Base-by-base conservation (phyloP, 2,888 invertebrate species). In the Tenthredo amoena region DNA sequence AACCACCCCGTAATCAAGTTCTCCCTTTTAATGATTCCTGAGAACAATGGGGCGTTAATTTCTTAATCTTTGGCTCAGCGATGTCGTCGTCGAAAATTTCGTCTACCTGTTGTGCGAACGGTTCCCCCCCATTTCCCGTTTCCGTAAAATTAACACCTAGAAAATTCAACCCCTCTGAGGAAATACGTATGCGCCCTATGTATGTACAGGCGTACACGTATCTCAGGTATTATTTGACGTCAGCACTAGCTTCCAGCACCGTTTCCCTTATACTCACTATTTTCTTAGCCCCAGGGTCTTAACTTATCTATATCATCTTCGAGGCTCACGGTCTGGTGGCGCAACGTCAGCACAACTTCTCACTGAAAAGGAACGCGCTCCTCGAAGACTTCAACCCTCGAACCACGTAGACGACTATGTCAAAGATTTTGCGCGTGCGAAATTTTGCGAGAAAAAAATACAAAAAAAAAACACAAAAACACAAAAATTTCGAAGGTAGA, bases 301-400 rank as follows among this genome's bases (percentile, higher is more conserved):
- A 21, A 47, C 84, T 68, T 85, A 85, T 81, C 76, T 85, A 76
- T 81, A 37, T 68, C 40, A 85, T 85, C 85, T 79, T 40, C 81
- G 18, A 62, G 62, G 21, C 81, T 47, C 55, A 47, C 77, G 18
- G 18, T 47, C 31, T 55, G 15, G 12, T 26, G 12, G 18, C 26
- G 68, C 79, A 72, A 15, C 85, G 79, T 85, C 85, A 85, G 85
- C 85, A 85, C 15, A 68, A 81, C 18, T 65, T 15, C 7, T 18
- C 34, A 50, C 4, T 58, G 77, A 79, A 77, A 79, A 65, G 62
- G 34, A 72, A 79, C 79, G 21, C 79, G 79, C 47, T n/a, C n/a
- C 50, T 37, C 37, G 37, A 71, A 71, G 34, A 37, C n/a, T 71
- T 71, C 34, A 1, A 71, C 37, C 58, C 21, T 40, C 40, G 37